Conservation (phyloP, 2,888 invertebrate species). For the Epistrophe grossulariae region DNA sequence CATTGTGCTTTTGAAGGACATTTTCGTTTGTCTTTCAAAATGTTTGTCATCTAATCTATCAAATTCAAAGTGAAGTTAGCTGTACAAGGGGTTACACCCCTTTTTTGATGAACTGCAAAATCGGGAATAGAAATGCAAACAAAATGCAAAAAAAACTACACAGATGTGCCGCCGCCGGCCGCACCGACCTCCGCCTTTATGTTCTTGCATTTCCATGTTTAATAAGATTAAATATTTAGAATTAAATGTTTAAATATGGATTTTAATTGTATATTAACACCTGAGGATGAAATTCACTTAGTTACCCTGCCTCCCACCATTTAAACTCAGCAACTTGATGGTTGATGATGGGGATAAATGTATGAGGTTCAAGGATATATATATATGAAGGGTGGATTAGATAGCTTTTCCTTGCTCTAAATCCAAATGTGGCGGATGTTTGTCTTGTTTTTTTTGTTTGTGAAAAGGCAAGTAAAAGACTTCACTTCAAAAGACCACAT, state of each 20-base stretch:
- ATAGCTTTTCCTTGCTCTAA: not conserved
- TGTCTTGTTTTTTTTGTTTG: slow-evolving; percentile 12
- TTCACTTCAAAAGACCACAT: slow-evolving; percentile 68
- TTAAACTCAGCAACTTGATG: not conserved
- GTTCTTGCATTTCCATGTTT: no score
- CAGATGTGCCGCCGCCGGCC: no score
- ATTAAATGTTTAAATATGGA: not conserved
- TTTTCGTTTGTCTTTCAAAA: no score
- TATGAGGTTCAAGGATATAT: not conserved
- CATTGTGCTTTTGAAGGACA: no score
- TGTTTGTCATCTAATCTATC: no score
- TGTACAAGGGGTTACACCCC: no score
- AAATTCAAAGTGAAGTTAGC: no score
- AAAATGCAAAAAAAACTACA: no score
- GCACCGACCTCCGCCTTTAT: no score
- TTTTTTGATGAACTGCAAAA: no score
- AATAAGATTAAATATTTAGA: no score
- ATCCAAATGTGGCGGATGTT: slow-evolving; percentile 1
- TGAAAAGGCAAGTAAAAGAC: slow-evolving; percentile 28
- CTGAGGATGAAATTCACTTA: not conserved
- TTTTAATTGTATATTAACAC: not conserved
- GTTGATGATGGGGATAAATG: not conserved
- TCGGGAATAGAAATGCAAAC: no score
- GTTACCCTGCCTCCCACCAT: not conserved
- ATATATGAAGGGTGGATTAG: not conserved